Conservation (phyloP, 2,797 vertebrate species). For the Tadarida brasiliensis region DNA sequence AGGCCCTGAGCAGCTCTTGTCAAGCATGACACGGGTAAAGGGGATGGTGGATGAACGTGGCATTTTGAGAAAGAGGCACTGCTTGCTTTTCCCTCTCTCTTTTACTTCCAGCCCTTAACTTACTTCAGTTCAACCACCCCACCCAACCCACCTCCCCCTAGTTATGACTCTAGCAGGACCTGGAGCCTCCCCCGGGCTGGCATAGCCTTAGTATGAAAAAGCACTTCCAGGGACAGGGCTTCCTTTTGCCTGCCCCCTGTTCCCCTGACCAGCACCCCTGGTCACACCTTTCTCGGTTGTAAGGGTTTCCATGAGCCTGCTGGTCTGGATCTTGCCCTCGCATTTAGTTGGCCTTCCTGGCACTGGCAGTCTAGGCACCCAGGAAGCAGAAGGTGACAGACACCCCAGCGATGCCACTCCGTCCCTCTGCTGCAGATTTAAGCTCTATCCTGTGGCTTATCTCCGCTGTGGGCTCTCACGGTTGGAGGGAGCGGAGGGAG, state of each 20-base stretch:
- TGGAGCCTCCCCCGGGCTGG: neutral
- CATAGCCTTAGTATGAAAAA: neutral
- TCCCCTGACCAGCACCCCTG: neutral
- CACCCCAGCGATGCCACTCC: neutral
- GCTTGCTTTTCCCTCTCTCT: neutral
- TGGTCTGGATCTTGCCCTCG: neutral
- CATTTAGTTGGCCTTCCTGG: neutral
- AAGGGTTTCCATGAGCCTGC: neutral
- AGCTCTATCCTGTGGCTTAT: constrained; percentile 18
- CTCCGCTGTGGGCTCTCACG: constrained; percentile 66
- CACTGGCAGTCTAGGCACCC: constrained; percentile 5
- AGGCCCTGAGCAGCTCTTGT: neutral
- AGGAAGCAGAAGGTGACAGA: neutral
- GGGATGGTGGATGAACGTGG: neutral
- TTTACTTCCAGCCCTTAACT: neutral
- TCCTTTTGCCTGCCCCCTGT: neutral
- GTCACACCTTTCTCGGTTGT: neutral
- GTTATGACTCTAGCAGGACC: neutral
- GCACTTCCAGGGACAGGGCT: neutral
- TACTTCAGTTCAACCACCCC: neutral
- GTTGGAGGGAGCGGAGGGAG: constrained; percentile 51
- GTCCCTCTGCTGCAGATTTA: constrained; percentile 56
- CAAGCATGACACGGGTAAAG: too few relatives aligned
- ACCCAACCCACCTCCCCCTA: neutral
- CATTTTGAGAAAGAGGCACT: neutral